Evolutionary conservation across 2,888 invertebrate genomes (phyloP).

Genomic region (Scelioninae gen. 1): DNA sequence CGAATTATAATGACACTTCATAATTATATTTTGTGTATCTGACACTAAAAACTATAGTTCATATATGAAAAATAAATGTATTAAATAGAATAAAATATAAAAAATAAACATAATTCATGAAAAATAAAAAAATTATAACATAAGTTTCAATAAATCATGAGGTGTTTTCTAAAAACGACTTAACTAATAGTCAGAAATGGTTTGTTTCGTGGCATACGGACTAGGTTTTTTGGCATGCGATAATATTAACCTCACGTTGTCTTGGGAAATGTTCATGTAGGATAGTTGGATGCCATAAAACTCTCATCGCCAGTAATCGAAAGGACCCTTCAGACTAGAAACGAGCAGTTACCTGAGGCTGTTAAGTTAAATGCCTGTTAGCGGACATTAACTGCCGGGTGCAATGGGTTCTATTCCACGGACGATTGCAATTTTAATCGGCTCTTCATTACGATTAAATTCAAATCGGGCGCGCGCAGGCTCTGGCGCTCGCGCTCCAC

Average conservation of each 20-base stretch:
- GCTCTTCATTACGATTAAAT: slow-evolving; percentile 83
- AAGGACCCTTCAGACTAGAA: slow-evolving; percentile 83
- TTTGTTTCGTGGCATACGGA: too few species aligned
- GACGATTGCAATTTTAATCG: slow-evolving; percentile 84
- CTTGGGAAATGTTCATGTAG: slow-evolving; percentile 68
- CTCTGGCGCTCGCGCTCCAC: slow-evolving; percentile 49
- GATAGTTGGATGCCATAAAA: slow-evolving; percentile 81
- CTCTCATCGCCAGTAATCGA: slow-evolving; percentile 81
- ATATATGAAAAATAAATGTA: too few species aligned
- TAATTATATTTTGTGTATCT: too few species aligned
- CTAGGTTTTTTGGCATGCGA: slow-evolving; percentile 46
- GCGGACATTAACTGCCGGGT: slow-evolving; percentile 82
- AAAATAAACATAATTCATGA: too few species aligned
- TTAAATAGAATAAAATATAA: too few species aligned
- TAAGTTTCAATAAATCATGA: too few species aligned
- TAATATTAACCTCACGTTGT: slow-evolving; percentile 45
- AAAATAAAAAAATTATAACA: too few species aligned
- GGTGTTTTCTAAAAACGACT: too few species aligned
- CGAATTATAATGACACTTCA: too few species aligned
- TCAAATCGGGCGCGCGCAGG: slow-evolving; percentile 79
- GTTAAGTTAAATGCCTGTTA: slow-evolving; percentile 84
- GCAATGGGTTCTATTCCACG: slow-evolving; percentile 76
- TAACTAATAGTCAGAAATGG: too few species aligned
- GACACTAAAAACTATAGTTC: too few species aligned
- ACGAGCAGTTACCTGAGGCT: slow-evolving; percentile 83